These are phyloP conservation scores for Catostomus latipinnis DNA, from an alignment of 2,797 vertebrate genomes.

Conservation along the genomic window DNA sequence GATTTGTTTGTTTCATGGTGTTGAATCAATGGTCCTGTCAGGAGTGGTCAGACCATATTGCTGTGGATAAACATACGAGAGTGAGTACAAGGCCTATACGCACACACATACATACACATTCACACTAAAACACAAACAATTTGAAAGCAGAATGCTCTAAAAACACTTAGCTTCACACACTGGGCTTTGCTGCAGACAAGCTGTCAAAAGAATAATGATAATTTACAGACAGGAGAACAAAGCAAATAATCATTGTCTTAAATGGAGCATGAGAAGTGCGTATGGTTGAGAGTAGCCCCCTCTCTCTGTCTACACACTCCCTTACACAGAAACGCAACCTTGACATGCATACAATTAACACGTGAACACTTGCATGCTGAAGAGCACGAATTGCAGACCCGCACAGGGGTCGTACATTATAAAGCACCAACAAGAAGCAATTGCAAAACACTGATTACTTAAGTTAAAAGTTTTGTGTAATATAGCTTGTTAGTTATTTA, in stretches of 20 bases:
- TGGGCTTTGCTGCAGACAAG: constrained; percentile 57
- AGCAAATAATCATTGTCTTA: constrained; percentile 70
- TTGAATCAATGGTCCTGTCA: constrained; percentile 58
- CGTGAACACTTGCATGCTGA: constrained; percentile 34
- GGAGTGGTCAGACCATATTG: constrained; percentile 46
- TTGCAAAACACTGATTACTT: not conserved
- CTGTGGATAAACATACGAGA: constrained; percentile 36
- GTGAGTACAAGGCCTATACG: constrained; percentile 31
- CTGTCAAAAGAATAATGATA: constrained; percentile 67
- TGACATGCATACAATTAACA: constrained; percentile 54
- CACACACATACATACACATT: constrained; percentile 11
- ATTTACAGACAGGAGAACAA: constrained; percentile 67
- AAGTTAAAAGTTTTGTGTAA: no score
- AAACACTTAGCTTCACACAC: constrained; percentile 61
- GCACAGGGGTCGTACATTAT: not conserved
- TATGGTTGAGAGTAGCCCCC: constrained; percentile 59
- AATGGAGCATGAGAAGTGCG: constrained; percentile 68
- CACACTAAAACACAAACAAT: constrained; percentile 42
- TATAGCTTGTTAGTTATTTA: not conserved
- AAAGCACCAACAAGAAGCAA: constrained; percentile 6
- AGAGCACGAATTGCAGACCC: not conserved
- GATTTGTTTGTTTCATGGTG: constrained; percentile 52
- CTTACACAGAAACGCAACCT: constrained; percentile 35
- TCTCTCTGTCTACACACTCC: constrained; percentile 49
- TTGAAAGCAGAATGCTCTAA: constrained; percentile 57